These are phyloP conservation scores for Drosophila insularis DNA, from an alignment of 1,140 invertebrate genomes.

Conservation along the genomic window DNA sequence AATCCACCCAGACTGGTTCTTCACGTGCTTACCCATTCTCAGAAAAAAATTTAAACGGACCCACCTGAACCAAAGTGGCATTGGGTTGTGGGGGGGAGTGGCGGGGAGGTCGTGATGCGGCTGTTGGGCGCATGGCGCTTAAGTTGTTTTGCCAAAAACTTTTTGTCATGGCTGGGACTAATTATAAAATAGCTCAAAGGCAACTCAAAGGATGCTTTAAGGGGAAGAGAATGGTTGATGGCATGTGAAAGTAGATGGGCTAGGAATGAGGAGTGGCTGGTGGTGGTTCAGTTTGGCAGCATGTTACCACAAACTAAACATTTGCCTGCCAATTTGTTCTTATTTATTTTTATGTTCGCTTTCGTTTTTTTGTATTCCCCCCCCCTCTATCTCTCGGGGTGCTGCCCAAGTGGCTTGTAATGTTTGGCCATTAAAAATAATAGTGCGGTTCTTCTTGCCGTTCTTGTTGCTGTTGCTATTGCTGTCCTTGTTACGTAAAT, in stretches of 20 bases:
- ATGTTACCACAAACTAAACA: slow-evolving; percentile 72
- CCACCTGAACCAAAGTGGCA: slow-evolving; percentile 20
- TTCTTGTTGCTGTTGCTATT: slow-evolving; percentile 39
- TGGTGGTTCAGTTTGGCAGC: slow-evolving; percentile 32
- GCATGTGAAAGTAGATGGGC: neutral
- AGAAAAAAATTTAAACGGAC: slow-evolving; percentile 51
- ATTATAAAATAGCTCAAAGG: slow-evolving; percentile 81
- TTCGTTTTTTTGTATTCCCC: slow-evolving; percentile 41
- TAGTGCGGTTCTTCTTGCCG: slow-evolving; percentile 70
- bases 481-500: slow-evolving; percentile 53
- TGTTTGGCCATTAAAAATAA: slow-evolving; percentile 80
- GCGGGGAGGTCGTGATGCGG: neutral
- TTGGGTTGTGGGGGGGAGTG: slow-evolving; percentile 33
- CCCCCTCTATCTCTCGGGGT: neutral
- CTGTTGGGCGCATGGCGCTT: slow-evolving; percentile 43
- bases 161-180: slow-evolving; percentile 79
- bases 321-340: slow-evolving; percentile 79
- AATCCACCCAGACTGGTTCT: slow-evolving; percentile 34
- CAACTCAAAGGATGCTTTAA: slow-evolving; percentile 67
- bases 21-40: slow-evolving; percentile 39
- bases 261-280: neutral
- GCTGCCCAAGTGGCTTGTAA: slow-evolving; percentile 61
- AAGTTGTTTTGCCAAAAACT: slow-evolving; percentile 77
- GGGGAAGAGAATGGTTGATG: slow-evolving; percentile 29
- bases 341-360: slow-evolving; percentile 77